Evolutionary conservation across 2,888 invertebrate genomes (phyloP), one percentile per base, ranked within the genome.

Genomic region (Plagodis dolabraria): DNA sequence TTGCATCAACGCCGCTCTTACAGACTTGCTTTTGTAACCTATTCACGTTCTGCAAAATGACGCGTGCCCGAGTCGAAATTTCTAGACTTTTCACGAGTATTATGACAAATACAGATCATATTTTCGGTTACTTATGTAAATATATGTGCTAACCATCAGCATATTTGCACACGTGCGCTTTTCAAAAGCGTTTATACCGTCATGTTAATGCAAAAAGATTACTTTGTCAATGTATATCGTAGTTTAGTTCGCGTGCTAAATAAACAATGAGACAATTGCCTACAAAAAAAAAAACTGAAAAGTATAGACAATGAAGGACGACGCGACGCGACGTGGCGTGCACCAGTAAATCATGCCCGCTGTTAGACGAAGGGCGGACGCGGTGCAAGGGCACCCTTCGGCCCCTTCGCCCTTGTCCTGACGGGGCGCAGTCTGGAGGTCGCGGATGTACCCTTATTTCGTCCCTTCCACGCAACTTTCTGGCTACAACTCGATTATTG

Each of bases 371-470:
- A 84, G 85, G 83, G 83, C 84, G 85, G 79, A 74, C 76, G 78
- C 71, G 76, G 70, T 87, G 89, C 88, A 91, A 90, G 90, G 92
- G 86, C 91, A 83, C 60, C 60, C 60, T 35, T 53, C 76, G 91
- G 83, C 91, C 60, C 60, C 56, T 42, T 49, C 75, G 90, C 83
- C 91, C 89, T 90, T 87, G 85, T 76, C 47, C 80, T 77, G 83
- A 72, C 69, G 75, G 85, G 87, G 79, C 87, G 83, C 77, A 87
- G 90, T 89, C 89, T 90, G 75, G 90, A 90, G 90, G 91, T 89
- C 92, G 84, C 79, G 85, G 84, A 87, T 87, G 84, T 86, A 86
- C 84, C 82, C 85, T 79, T 82, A 75, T 73, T 77, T 76, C 71
- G 80, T 74, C 80, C 82, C 80, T 74, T 68, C 75, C 68, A 74